These are phyloP conservation scores for Phortica magna DNA, from an alignment of 2,888 invertebrate genomes.

Conservation along the genomic window DNA sequence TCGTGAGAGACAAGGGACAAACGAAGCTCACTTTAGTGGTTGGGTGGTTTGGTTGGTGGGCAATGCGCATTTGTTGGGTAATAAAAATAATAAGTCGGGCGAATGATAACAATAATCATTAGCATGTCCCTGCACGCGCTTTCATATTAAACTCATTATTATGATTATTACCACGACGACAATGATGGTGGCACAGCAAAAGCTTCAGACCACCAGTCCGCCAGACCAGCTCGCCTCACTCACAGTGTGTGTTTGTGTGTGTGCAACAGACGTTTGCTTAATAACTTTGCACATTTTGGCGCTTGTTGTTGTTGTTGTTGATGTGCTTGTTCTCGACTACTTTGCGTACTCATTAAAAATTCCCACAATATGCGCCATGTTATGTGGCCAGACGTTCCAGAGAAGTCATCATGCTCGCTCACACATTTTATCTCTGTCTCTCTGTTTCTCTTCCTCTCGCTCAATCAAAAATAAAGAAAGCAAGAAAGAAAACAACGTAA, in stretches of 20 bases:
- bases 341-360: slow-evolving; percentile 47
- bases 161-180: slow-evolving; percentile 13
- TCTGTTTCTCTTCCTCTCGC: not conserved
- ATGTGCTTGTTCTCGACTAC: not conserved
- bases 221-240: not conserved
- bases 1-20: slow-evolving; percentile 21
- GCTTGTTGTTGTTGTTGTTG: not conserved
- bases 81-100: slow-evolving; percentile 58
- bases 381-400: slow-evolving; percentile 14
- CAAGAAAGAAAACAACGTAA: slow-evolving; percentile 39
- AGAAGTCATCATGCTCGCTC: not conserved
- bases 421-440: too few relatives aligned
- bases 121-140: slow-evolving; percentile 54
- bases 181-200: not conserved
- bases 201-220: not conserved
- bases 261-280: not conserved
- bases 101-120: slow-evolving; percentile 65
- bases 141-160: slow-evolving; percentile 31
- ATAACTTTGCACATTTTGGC: not conserved
- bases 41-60: too few relatives aligned
- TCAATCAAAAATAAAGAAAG: not conserved
- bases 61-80: slow-evolving; percentile 44
- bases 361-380: slow-evolving; percentile 44
- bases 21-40: too few relatives aligned
- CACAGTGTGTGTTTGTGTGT: not conserved